Base-by-base conservation (phyloP, 2,113 vertebrate species). In the Tichodroma muraria region DNA sequence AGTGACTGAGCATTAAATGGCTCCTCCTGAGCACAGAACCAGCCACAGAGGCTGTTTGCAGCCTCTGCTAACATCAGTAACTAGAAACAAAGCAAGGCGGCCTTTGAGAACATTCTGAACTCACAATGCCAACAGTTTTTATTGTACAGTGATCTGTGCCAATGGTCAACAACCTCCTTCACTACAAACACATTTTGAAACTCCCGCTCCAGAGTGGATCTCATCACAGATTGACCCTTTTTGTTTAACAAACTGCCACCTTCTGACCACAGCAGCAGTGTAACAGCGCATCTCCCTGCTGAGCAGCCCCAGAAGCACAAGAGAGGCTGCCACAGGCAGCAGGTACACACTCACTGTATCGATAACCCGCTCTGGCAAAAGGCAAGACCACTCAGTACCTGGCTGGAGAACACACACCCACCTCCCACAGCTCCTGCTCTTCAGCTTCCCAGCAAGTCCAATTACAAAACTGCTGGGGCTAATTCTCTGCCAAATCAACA, bases 321-420 rank as follows among this genome's bases (percentile, higher is more conserved):
- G 16, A 54, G 33, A 65, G 19, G 81, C 56, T 56, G 37, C 27
- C 54, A 22, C 9, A 59, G 37, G 60, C 44, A 60, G 50, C 24
- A 50, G 35, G 20, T 11, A 22, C 2, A 4, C 7, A 30, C 25
- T 27, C 2, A 0, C 1, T 1, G 17, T 3, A 5, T 13, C 38
- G 11, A n/a, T 14, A 38, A 47, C 25, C 6, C 12, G 21, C 37
- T 28, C 73, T 11, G 1, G 2, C 23, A 18, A n/a, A 76, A 56
- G 71, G 20, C 8, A 28, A 35, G 13, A 6, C 13, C 17, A 19
- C 37, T 52, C 40, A 5, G 30, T 4, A 9, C 9, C 8, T 4
- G 53, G 33, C 16, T 1, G 1, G 49, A 35, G 15, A 87, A 44
- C 4, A 1, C 18, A 21, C 13, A 25, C 2, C 9, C 31, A n/a